phyloP scores from a whole-genome alignment of 2,888 invertebrate species.

The Automeris io region DNA sequence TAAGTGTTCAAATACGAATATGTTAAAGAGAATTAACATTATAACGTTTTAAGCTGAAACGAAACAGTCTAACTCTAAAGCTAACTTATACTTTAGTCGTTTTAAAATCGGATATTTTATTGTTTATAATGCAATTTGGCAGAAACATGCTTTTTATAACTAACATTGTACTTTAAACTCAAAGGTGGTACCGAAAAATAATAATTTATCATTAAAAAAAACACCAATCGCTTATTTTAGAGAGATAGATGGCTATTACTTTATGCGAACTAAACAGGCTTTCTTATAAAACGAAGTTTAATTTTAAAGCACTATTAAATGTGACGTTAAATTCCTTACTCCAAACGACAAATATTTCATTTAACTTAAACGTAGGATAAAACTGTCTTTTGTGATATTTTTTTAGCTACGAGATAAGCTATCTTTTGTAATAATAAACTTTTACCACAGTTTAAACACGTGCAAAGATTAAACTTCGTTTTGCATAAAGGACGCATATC shows the following conservation, averaged over 20 bases:
- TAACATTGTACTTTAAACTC: constrained; percentile 73
- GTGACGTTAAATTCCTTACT: too few species aligned
- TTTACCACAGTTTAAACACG: too few species aligned
- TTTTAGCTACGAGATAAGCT: too few species aligned
- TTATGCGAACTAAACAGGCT: constrained; percentile 57
- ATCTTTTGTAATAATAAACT: too few species aligned
- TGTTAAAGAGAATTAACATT: constrained; percentile 48
- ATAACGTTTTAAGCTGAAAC: constrained; percentile 64
- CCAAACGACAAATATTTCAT: too few species aligned
- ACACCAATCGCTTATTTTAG: constrained; percentile 63
- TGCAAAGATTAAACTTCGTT: too few species aligned
- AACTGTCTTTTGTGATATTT: too few species aligned
- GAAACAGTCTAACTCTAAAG: constrained; percentile 65
- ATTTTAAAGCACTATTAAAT: too few species aligned
- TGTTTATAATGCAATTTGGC: constrained; percentile 20
- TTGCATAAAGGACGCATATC: too few species aligned
- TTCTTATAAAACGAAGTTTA: too few species aligned
- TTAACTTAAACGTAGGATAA: too few species aligned
- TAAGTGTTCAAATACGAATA: constrained; percentile 63
- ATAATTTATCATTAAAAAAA: constrained; percentile 52
- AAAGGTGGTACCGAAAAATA: constrained; percentile 75
- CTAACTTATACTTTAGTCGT: constrained; percentile 61
- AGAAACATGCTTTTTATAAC: constrained; percentile 62
- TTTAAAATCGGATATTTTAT: constrained; percentile 57
- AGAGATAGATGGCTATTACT: constrained; percentile 62